Evolutionary conservation across 2,888 invertebrate genomes (phyloP), one percentile per base, ranked within the genome.

Genomic region (Drosophila infuscata): DNA sequence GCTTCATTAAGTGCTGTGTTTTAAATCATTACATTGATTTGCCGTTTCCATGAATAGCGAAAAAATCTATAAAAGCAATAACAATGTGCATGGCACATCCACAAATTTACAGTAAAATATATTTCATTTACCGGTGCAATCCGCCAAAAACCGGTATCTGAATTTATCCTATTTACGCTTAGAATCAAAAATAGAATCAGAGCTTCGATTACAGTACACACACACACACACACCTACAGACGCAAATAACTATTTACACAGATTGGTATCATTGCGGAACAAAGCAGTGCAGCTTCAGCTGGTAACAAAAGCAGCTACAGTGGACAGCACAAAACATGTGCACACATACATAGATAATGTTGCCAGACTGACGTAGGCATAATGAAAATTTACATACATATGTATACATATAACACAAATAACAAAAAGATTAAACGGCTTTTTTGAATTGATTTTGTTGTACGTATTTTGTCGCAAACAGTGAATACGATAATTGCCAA

Each of bases 71-170:
- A 32, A 53, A 17, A 48, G 11, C 35, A 53, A 66, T 29, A 46
- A 4, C 30, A 41, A n/a, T n/a, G 30, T 30, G 30, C 32, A 29
- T 52, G 6, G 12, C 38, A 48, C 17, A 41, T 51, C 17, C 49
- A 46, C 9, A 29, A 65, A 56, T 48, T 75, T 54, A 17, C 70
- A 57, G 20, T 32, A 25, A 41, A 8, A 25, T 46, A 46, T 15
- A 6, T 48, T 38, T 15, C n/a, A 60, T 53, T 51, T 63, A 63
- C 38, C 60, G 63, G 60, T 63, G 60, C 43, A 46, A 67, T 54
- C 56, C 30, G 43, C 25, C 53, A 36, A 35, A 74, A 77, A 77
- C 77, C 73, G 73, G 65, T 77, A 65, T 56, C 25, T 53, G 53
- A 63, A 65, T 17, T 56, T 56, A 68, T 77, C 54, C 54, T 49